These are phyloP conservation scores for Cyrtodaria siliqua DNA, from an alignment of 2,888 invertebrate genomes.

Conservation along the genomic window DNA sequence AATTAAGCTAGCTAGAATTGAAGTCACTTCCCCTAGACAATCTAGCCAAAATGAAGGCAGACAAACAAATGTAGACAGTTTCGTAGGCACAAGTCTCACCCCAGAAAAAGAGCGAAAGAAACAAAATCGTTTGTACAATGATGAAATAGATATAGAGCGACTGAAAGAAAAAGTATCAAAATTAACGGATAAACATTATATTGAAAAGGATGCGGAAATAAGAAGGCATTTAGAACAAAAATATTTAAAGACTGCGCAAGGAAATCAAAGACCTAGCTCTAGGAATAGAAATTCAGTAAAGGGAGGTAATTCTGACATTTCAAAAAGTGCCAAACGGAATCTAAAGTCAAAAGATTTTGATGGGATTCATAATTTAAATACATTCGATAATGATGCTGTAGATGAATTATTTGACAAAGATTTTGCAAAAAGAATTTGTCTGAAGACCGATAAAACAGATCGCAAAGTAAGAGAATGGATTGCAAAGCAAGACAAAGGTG, in stretches of 20 bases:
- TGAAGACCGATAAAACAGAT: constrained; percentile 13
- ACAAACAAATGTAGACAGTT: constrained; percentile 47
- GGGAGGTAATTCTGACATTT: too few relatives aligned
- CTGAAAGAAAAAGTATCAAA: constrained; percentile 2
- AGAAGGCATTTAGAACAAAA: not conserved
- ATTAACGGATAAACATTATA: not conserved
- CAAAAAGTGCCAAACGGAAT: too few relatives aligned
- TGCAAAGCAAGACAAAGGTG: constrained; percentile 38
- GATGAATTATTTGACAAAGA: constrained; percentile 15
- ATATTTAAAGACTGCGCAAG: not conserved
- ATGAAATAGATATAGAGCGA: not conserved
- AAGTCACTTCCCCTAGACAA: not conserved
- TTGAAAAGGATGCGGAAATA: not conserved
- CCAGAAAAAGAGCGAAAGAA: constrained; percentile 33
- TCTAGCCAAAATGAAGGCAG: constrained; percentile 31
- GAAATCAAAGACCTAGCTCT: constrained; percentile 40
- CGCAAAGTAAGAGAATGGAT: constrained; percentile 60
- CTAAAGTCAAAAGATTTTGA: not conserved
- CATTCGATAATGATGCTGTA: not conserved
- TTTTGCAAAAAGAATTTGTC: constrained; percentile 12
- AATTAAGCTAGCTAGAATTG: not conserved
- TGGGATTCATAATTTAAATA: not conserved
- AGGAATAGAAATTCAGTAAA: constrained; percentile 4
- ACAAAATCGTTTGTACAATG: not conserved
- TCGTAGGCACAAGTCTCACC: constrained; percentile 47